Base-by-base conservation (phyloP, 2,888 invertebrate species). In the Amblyjoppa fuscipennis region DNA sequence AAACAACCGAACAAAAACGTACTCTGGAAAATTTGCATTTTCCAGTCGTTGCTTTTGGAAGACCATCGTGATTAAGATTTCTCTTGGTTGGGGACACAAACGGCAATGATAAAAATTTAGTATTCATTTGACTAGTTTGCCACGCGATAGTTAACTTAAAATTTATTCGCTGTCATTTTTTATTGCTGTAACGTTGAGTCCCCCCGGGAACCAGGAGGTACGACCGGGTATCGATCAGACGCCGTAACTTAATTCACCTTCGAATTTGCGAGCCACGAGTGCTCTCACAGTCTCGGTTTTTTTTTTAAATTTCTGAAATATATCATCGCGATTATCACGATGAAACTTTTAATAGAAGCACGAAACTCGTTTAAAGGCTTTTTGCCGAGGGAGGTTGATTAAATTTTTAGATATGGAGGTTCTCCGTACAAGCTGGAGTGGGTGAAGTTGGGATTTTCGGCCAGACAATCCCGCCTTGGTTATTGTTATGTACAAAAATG, bases 361-460 rank as follows among this genome's bases (percentile, higher is more conserved):
- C 20, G 53, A 69, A 53, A 53, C 41, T 66, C 51, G 20, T 49
- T 49, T 28, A 7, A 41, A 77, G 45, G 68, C 69, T 77, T 51
- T 59, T 77, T 66, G 25, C 45, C 13, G 31, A 34, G 34, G 20
- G 16, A 56, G 31, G 34, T 59, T 70, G 28, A 78, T 78, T 78
- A 34, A 70, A 70, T 70, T 78, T 45, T 20, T 7, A 59, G 0
- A 31, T 3, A 61, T 2, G 49, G 20, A 5, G 31, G 5, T 11
- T 61, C n/a, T 4, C 34, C 61, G 61, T 13, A 34, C 5, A n/a
- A n/a, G 34, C 16, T 56, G 41, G n/a, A 6, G 28, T 45, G 31
- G 56, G 31, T 16, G 45, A 11, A 68, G 59, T 56, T 38, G 56
- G 6, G 45, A 45, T 13, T 45, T 45, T 45, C 13, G 45, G 13